Evolutionary conservation across 1,140 invertebrate genomes (phyloP), one percentile per base, ranked within the genome.

Genomic region (Hyles euphorbiae): DNA sequence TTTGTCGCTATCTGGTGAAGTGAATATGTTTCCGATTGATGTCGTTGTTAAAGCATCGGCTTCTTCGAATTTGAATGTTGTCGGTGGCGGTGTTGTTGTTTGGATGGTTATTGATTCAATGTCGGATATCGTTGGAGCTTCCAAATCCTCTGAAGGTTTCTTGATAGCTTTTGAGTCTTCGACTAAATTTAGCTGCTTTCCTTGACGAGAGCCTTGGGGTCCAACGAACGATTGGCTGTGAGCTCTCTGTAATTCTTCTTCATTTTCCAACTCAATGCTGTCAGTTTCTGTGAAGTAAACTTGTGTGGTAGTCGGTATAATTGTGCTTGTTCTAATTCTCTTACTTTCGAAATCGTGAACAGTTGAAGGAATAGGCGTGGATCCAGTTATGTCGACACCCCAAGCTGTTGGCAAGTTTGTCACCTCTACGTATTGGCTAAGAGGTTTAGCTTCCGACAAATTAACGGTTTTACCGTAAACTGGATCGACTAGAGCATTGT

Each of bases 171-270:
- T 77, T 59, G 79, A 80, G 46, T 60, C 57, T 54, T 81, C 72
- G 7, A 81, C 73, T 3, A 73, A 60, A 46, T 77, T 89, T 33
- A 78, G 63, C 68, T 89, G 87, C 65, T 90, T 90, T 3, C 88
- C 83, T 67, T 85, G 79, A 53, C 84, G 72, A 48, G 83, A 54
- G 44, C 68, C 65, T 63, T 87, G 76, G 10, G 89, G 84, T 47
- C 76, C 67, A 34, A 89, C 66, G 60, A 90, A 89, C 0, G 87
- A 90, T 70, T 90, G 88, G 67, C 88, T 90, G 51, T 89, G 88
- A 33, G 88, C 88, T 71, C 89, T 83, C 76, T 89, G 88, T 36
- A 90, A 67, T 77, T 90, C 83, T 71, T 90, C 88, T 65, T 90
- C 88, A 48, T 90, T 89, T 67, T 90, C 86, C 61, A 85, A 70